phyloP scores from a whole-genome alignment of 1,140 invertebrate species.

The Drosophila takahashii region DNA sequence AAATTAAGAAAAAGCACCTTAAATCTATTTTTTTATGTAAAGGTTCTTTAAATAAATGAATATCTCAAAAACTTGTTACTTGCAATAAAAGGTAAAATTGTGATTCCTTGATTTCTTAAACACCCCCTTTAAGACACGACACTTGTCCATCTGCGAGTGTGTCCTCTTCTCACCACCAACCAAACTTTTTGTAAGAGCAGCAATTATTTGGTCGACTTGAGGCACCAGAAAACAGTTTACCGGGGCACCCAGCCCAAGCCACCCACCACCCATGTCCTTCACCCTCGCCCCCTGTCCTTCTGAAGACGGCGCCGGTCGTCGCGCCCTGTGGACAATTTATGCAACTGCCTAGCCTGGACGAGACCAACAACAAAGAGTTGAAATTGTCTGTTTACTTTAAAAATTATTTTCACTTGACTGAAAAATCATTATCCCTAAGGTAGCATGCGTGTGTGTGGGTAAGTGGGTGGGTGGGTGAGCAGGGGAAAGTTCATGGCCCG shows the following conservation, averaged over 20 bases:
- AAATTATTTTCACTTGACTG: slow-evolving; percentile 84
- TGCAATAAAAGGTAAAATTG: background rate
- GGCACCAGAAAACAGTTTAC: slow-evolving; percentile 42
- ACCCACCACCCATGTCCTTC: background rate
- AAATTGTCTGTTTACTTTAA: slow-evolving; percentile 77
- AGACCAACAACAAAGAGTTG: slow-evolving; percentile 58
- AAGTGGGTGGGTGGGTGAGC: background rate
- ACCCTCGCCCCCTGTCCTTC: slow-evolving; percentile 13
- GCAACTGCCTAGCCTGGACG: slow-evolving; percentile 42
- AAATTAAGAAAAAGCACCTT: too few species aligned
- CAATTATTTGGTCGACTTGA: slow-evolving; percentile 69
- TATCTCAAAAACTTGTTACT: too few species aligned
- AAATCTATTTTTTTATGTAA: too few species aligned
- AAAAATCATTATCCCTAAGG: slow-evolving; percentile 83
- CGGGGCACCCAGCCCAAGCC: background rate
- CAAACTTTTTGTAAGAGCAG: slow-evolving; percentile 31
- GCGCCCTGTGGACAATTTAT: slow-evolving; percentile 72
- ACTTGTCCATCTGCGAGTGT: slow-evolving; percentile 8
- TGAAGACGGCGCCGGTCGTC: slow-evolving; percentile 45
- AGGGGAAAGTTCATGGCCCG: slow-evolving; percentile 58
- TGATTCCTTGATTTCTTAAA: background rate
- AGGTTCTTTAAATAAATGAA: too few species aligned
- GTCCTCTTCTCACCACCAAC: background rate
- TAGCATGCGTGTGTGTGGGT: slow-evolving; percentile 46
- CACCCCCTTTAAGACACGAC: background rate